Evolutionary conservation across 1,140 invertebrate species (phyloP), one percentile per base, ranked within the genome.

Genomic region (Teleopsis dalmanni): DNA sequence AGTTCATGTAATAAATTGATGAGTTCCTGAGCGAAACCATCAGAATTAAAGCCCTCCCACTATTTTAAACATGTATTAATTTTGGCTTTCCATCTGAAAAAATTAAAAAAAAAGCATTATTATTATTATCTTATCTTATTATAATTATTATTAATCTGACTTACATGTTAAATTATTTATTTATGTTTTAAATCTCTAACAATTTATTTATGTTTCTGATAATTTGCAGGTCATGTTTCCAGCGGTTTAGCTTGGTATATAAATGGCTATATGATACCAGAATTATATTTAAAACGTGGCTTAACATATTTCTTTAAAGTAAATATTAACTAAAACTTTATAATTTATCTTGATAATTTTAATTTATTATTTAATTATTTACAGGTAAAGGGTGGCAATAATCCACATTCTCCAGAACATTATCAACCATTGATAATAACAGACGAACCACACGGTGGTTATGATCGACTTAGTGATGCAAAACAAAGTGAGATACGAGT

Each of bases 361-460:
- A n/a, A n/a, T n/a, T n/a, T n/a, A n/a, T n/a, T n/a, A n/a, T 31
- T 1, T 19, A 1, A 43, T 49, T 34, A 42, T 14, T 41, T 22
- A 34, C 19, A 75, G 57, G 82, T 92, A 21, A 77, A 81, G 48
- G 91, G 91, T 25, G 91, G 91, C 2, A 91, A 92, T 60, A 89
- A 95, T 75, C 89, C 90, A 4, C 87, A 93, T 62, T 91, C 87
- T 52, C 75, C 88, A 0, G 81, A 87, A 38, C 79, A 82, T 60
- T 95, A 95, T 72, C 92, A 97, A 76, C 93, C 93, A 7, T 74
- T 97, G 27, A 90, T 96, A 37, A 87, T 97, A 48, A 92, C 91
- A 3, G 84, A 88, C 60, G 89, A 92, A 62, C 80, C 84, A 2
- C 79, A 83, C 54, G 90, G 90, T 34, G 90, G 88, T 0, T 87